Evolutionary conservation across 2,113 vertebrate species (phyloP), one percentile per base, ranked within the genome.

Genomic region (Cephalopterus ornatus): DNA sequence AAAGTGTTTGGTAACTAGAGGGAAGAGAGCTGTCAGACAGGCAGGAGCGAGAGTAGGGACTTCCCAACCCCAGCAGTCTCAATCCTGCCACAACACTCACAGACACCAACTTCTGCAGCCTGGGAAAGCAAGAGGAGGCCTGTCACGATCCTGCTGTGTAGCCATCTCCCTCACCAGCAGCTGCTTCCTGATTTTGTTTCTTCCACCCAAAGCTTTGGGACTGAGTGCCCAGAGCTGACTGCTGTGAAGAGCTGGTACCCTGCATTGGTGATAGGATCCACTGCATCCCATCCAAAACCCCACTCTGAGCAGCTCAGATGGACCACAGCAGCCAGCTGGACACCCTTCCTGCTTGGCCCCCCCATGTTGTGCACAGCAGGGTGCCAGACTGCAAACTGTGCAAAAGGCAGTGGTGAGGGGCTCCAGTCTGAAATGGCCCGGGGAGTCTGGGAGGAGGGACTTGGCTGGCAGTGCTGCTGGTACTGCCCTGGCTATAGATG

Each of bases 281-380:
- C 63, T 46, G 26, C 52, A 49, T 17, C 20, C 70, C 15, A 27
- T 67, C 26, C 76, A 68, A 62, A 87, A 32, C 8, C 46, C 37
- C 41, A 15, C 0, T 3, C 63, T 42, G 68, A 52, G 27, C 50
- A 62, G 52, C n/a, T 75, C 79, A 72, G 66, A n/a, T n/a, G 68
- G 42, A n/a, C 11, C 26, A 35, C 56, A 58, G 44, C 74, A 70
- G 59, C 20, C 44, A 47, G 27, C 65, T 68, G 58, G 12, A 39
- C n/a, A 5, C 37, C 11, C 12, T 28, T 37, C 15, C 55, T 61
- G 44, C 53, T 37, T 3, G 5, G 66, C 37, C 56, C 28, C 42
- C 42, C n/a, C n/a, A n/a, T 0, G 0, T 32, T 3, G 5, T 9
- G 14, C 62, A 33, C 37, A 20, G 47, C 13, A 4, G 6, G 23